Base-by-base conservation (phyloP, 2,888 invertebrate genomes). In the Melitaea athalia region DNA sequence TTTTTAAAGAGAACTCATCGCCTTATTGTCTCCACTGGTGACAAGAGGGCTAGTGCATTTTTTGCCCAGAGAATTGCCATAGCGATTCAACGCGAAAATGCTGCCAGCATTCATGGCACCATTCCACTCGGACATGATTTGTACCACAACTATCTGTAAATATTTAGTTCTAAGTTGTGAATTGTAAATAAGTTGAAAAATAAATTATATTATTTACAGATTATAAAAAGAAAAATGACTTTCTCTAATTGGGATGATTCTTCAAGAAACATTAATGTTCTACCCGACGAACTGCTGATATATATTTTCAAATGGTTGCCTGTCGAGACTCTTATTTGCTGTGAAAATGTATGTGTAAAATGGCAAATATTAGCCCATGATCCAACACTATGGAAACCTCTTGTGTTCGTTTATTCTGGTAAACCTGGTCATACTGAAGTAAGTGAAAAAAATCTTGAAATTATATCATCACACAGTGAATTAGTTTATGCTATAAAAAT, bases 251-350 rank as follows among this genome's bases (percentile, higher is more conserved):
- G 47, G 14, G 62, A 64, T 7, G 62, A 66, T 52, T 38, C n/a
- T 24, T 67, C 43, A 31, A 53, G 57, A 11, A 31, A 52, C 33
- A 82, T 87, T n/a, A 75, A 86, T 71, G 69, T 74, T 62, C 77
- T 93, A 65, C 93, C 93, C 14, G 85, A 90, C 72, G 93, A 93
- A 76, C 75, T 93, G 64, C 64, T 93, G 50, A 77, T 91, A 59
- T 75, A 79, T 55, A 86, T 93, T 71, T 91, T 93, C 70, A 86
- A 85, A 78, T 81, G 78, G 71, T 78, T 93, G 70, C 79, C 88
- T 2, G 62, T 92, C 49, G 86, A 91, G 12, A 78, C 83, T 1
- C 72, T 92, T 64, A 72, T 92, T 15, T 73, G 74, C 10, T 89
- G 91, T 74, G 88, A 89, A 73, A 76, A 78, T 50, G 92, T 93